Conservation (phyloP, 2,888 invertebrate species). For the Drosophila neoperkinsi region DNA sequence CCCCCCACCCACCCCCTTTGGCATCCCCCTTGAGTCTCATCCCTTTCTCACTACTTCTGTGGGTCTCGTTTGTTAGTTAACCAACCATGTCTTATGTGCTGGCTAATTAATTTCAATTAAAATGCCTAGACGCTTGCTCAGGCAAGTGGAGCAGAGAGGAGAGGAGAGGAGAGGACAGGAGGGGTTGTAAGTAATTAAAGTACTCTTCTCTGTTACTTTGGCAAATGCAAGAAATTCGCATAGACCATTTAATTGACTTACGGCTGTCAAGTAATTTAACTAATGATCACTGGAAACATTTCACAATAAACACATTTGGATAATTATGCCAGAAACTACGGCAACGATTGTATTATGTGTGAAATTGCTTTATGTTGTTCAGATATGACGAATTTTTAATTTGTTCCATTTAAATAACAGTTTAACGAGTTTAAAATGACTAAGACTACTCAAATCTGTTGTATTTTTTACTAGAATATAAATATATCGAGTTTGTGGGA, state of each 20-base stretch:
- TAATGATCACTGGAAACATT: constrained; percentile 32
- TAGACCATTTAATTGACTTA: constrained; percentile 71
- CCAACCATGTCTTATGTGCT: constrained; percentile 66
- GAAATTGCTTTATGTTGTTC: background rate
- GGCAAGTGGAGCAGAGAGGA: background rate
- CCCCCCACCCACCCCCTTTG: background rate
- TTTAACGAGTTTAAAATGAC: background rate
- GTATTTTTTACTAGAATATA: background rate
- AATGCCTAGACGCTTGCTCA: constrained; percentile 72
- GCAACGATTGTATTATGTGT: background rate
- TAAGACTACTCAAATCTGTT: background rate
- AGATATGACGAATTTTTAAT: background rate
- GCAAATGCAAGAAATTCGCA: constrained; percentile 56
- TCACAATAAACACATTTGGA: constrained; percentile 43
- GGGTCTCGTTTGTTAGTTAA: constrained; percentile 56
- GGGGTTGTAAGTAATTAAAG: background rate
- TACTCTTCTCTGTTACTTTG: constrained; percentile 15
- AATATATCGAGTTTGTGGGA: no score
- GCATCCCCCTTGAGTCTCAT: background rate
- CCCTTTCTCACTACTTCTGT: constrained; percentile 26
- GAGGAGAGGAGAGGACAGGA: no score
- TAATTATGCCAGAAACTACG: constrained; percentile 11
- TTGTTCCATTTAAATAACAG: background rate
- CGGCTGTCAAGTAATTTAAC: constrained; percentile 60
- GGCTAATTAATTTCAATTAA: constrained; percentile 79